Evolutionary conservation across 2,797 vertebrate species (phyloP), one percentile per base, ranked within the genome.

Genomic region (Syncerus caffer): DNA sequence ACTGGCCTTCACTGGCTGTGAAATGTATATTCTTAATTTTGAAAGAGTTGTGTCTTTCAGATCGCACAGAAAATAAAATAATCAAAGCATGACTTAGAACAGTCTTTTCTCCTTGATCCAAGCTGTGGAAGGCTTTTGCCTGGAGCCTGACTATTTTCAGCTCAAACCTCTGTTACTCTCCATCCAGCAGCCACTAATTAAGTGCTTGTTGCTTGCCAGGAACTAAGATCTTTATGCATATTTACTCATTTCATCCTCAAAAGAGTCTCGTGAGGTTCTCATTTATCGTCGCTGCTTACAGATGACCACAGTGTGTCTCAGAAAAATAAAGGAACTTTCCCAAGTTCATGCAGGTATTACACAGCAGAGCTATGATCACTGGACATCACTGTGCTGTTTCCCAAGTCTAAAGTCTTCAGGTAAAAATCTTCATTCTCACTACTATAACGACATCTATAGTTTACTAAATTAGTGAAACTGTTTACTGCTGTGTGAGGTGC

Each of bases 381-480:
- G 58, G 53, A 51, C 23, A n/a, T 78, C 58, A 27, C 7, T 55
- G 31, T 55, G 50, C 19, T 82, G 21, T 42, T 23, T 80, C 27
- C 45, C n/a, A 82, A 10, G 51, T 89, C 50, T 87, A 7, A 62
- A 74, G 53, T 82, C 27, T 94, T 87, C 21, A 13, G 71, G 47
- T 89, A 47, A 91, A 79, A 79, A 23, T 58, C 29, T 60, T 93
- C 38, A 11, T 84, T 90, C 71, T 92, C 11, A 1, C 42, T 89
- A 58, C 15, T 17, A 15, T 58, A 50, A 55, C 14, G 21, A 29
- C 29, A 79, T 84, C 34, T 80, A 0, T 57, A 58, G 85, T 80
- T 92, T 71, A 53, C n/a, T 80, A 85, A 89, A 62, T 96, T 96
- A 95, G 85, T 62, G 90, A 67, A 84, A 58, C 71, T 90, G 50